Evolutionary conservation across 2,888 invertebrate genomes (phyloP), one percentile per base, ranked within the genome.

Genomic region (Gymnocheta viridis): DNA sequence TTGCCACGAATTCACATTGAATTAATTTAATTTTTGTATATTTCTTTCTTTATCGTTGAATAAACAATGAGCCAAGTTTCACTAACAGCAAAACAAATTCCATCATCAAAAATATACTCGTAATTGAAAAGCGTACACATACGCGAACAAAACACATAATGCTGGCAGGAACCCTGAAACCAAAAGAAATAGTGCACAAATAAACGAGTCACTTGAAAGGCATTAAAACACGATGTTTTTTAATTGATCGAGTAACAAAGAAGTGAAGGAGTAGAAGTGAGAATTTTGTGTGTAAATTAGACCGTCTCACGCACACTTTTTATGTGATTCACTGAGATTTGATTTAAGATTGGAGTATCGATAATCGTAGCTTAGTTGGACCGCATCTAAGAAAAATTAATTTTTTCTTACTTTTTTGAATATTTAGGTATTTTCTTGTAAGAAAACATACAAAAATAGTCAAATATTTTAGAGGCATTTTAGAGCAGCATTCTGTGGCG

Each of bases 1-100:
- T 81, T 78, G 73, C 81, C 84, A 73, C 73, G 56, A 84, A 73
- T 77, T 84, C 77, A 72, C 80, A 84, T 81, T 84, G 81, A 84
- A 84, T 83, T 77, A 80, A 83, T 80, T 81, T 67, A 60, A 70
- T 72, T 80, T 82, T 51, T 73, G 32, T 35, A 10, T 5, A n/a
- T 73, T 69, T 66, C 12, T 58, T 69, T 80, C 64, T 58, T 44
- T 70, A 67, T 58, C 41, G 66, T 77, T 84, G 81, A 77, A 84
- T 81, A 67, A 81, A 73, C 81, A 81, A 81, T 84, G 58, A 73
- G 19, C 51, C 24, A 38, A 70, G 38, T 69, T 62, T 47, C 67
- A 66, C 22, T 27, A 38, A 49, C 19, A 67, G 12, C 51, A 56
- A n/a, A n/a, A n/a, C n/a, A n/a, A n/a, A n/a, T n/a, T n/a, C n/a